A percentile compares a stretch with the other conserved stretches of the same genome.
Conservation (phyloP, 2,797 vertebrate genomes). For the Falco novaeseelandiae region DNA sequence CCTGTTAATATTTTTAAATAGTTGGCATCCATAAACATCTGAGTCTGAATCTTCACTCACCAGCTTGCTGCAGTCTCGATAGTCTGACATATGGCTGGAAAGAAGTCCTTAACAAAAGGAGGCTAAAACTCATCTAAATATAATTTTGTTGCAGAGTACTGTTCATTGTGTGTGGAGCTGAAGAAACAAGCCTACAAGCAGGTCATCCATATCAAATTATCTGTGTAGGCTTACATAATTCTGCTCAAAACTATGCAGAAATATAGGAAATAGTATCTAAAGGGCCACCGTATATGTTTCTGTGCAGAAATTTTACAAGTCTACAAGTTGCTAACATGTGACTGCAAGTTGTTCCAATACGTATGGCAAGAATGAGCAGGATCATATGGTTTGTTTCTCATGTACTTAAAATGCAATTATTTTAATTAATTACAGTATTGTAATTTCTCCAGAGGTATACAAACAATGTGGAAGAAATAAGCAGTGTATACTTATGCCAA, state of each 20-base stretch:
- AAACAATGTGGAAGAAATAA: slow-evolving; percentile 40
- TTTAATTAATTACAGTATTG: slow-evolving; percentile 45
- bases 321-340: background rate
- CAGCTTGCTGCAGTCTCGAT: background rate
- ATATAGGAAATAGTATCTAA: background rate
- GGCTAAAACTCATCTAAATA: background rate
- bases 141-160: background rate
- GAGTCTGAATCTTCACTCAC: background rate
- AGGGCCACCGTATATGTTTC: background rate
- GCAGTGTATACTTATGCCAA: background rate
- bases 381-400: slow-evolving; percentile 23
- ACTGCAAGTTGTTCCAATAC: background rate
- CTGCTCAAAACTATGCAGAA: slow-evolving; percentile 2
- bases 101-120: background rate
- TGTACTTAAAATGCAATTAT: slow-evolving; percentile 34
- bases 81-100: background rate
- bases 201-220: background rate
- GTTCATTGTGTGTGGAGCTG: background rate
- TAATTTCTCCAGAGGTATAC: slow-evolving; percentile 10
- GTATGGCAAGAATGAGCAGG: background rate
- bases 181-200: background rate
- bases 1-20: slow-evolving; percentile 19
- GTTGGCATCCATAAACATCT: background rate
- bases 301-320: background rate
- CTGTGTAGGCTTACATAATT: background rate